Percentiles rank a stretch among this genome's conserved stretches.
Conservation (phyloP, 1,140 invertebrate species). For the Mycetomoellerius zeteki region DNA sequence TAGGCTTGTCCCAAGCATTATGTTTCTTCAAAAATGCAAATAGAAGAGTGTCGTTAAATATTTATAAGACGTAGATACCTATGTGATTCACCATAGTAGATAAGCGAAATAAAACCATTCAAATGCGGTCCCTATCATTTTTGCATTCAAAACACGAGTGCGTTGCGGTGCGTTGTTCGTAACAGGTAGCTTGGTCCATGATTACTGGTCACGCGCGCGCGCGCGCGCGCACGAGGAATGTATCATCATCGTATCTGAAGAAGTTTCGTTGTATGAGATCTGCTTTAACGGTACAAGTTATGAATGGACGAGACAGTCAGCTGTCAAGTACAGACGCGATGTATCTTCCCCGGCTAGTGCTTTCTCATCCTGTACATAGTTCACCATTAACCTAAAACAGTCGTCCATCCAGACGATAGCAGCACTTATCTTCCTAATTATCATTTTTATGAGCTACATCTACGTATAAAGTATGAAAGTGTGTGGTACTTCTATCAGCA, state of each 20-base stretch:
- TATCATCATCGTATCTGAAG: neutral
- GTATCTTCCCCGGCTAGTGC: neutral
- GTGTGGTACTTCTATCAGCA: neutral
- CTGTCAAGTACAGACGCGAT: conserved; percentile 38
- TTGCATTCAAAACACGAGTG: neutral
- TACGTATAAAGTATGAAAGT: neutral
- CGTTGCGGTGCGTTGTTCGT: conserved; percentile 19
- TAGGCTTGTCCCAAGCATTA: neutral
- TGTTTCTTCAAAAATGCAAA: neutral
- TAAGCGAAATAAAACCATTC: conserved; percentile 31
- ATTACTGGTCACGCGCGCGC: conserved; percentile 25
- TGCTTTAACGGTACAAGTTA: conserved; percentile 42
- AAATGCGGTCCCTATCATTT: neutral
- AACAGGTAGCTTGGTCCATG: conserved; percentile 12
- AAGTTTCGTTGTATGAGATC: conserved; percentile 20
- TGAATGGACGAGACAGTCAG: conserved; percentile 46
- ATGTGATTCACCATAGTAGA: conserved; percentile 8
- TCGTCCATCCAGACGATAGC: neutral
- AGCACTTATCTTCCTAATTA: conserved; percentile 43
- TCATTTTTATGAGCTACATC: conserved; percentile 36
- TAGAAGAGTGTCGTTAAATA: neutral
- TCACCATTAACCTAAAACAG: conserved; percentile 48
- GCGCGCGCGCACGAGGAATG: conserved; percentile 45
- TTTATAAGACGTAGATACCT: neutral
- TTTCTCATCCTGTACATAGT: conserved; percentile 27